Evolutionary conservation across 2,888 invertebrate genomes (phyloP).

Genomic region (Lymantria monacha): DNA sequence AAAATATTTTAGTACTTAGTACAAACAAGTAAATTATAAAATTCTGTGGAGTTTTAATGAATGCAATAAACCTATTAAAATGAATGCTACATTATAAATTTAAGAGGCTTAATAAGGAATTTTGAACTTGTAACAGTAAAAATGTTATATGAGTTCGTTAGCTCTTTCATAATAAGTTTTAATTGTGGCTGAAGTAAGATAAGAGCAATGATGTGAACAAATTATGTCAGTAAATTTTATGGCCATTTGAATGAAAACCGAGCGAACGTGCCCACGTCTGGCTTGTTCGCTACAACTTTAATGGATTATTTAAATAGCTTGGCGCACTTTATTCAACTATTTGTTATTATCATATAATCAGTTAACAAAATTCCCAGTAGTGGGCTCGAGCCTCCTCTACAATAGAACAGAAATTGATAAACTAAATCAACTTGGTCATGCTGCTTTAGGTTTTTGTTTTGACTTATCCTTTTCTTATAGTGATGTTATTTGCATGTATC

Average conservation of each 20-base stretch:
- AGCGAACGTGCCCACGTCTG: conserved; percentile 43
- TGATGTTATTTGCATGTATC: too few species aligned
- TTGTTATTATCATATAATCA: too few species aligned
- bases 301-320: conserved; percentile 71
- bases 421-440: too few species aligned
- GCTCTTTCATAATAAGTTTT: conserved; percentile 46
- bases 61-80: too few species aligned
- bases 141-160: conserved; percentile 29
- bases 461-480: too few species aligned
- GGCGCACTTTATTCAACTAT: conserved; percentile 8
- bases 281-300: conserved; percentile 44
- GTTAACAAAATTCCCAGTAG: too few species aligned
- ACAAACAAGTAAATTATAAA: background rate
- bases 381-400: too few species aligned
- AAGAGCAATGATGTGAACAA: conserved; percentile 45
- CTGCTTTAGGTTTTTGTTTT: too few species aligned
- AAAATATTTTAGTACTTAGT: too few species aligned
- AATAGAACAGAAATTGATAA: too few species aligned
- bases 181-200: conserved; percentile 44
- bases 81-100: conserved; percentile 3
- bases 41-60: too few species aligned
- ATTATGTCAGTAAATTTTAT: conserved; percentile 51
- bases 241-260: conserved; percentile 63
- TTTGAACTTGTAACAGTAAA: conserved; percentile 29
- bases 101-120: conserved; percentile 15